These are phyloP conservation scores for Podabrus alpinus DNA, from an alignment of 2,888 invertebrate genomes.

Conservation along the genomic window DNA sequence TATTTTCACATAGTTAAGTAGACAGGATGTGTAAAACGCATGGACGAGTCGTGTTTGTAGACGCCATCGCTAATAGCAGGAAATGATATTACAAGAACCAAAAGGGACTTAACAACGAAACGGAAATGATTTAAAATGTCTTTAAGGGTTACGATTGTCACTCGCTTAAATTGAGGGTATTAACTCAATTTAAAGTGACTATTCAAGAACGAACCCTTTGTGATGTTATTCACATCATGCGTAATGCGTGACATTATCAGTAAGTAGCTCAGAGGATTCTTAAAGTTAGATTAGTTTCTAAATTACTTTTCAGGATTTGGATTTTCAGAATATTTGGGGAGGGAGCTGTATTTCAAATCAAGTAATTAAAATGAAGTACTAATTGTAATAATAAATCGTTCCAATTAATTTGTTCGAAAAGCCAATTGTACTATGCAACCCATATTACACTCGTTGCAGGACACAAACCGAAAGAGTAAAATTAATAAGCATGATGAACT, in stretches of 20 bases:
- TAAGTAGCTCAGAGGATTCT: background rate
- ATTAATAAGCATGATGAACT: too few relatives aligned
- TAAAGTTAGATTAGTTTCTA: too few relatives aligned
- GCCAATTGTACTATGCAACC: background rate
- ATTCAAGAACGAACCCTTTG: background rate
- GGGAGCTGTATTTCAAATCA: too few relatives aligned
- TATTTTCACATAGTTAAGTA: slow-evolving; percentile 18
- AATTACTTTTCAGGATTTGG: too few relatives aligned
- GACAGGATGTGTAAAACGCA: slow-evolving; percentile 40
- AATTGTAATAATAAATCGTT: too few relatives aligned
- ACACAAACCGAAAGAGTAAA: too few relatives aligned
- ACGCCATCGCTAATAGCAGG: slow-evolving; percentile 30
- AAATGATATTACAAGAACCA: slow-evolving; percentile 23
- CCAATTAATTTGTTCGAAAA: background rate
- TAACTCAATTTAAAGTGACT: background rate
- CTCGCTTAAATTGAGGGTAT: slow-evolving; percentile 14
- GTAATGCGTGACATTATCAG: background rate
- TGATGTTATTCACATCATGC: background rate
- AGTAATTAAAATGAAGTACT: too few relatives aligned
- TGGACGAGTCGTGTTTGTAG: slow-evolving; percentile 37
- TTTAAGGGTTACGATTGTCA: slow-evolving; percentile 28
- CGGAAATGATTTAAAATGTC: slow-evolving; percentile 41
- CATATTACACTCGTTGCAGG: background rate
- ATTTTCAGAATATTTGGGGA: too few relatives aligned
- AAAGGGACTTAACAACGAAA: slow-evolving; percentile 34